phyloP scores from a whole-genome alignment of 2,797 vertebrate genomes.

The Brachyalestes nurse region DNA sequence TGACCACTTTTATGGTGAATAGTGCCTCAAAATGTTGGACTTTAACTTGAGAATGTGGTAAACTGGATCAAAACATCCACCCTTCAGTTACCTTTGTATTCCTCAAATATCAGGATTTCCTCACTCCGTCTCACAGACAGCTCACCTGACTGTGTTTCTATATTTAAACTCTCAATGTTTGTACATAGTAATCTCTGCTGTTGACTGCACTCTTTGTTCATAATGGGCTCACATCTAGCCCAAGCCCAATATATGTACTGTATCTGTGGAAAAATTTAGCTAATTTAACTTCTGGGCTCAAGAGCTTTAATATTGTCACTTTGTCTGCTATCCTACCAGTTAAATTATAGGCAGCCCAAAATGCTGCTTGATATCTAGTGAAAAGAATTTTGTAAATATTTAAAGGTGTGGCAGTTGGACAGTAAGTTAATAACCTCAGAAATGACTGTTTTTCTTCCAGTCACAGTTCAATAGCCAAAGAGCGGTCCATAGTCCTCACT shows the following conservation, averaged over 20 bases:
- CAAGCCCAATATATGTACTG: neutral
- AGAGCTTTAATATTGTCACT: neutral
- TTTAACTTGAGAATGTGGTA: neutral
- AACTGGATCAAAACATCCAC: constrained; percentile 5
- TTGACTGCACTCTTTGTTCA: constrained; percentile 18
- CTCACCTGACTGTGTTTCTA: neutral
- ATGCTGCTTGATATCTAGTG: neutral
- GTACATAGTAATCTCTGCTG: constrained; percentile 15
- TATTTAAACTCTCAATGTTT: neutral
- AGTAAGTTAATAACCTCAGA: neutral
- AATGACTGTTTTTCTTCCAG: neutral
- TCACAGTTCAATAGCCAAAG: neutral
- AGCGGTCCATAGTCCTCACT: too few species aligned
- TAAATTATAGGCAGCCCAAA: neutral
- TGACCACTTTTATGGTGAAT: constrained; percentile 71
- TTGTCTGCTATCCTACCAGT: neutral
- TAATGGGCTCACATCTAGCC: neutral
- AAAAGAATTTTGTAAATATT: neutral
- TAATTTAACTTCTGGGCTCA: neutral
- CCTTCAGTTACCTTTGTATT: neutral
- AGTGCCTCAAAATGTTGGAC: neutral
- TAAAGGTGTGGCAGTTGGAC: neutral
- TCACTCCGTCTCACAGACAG: constrained; percentile 36
- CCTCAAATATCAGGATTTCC: constrained; percentile 15
- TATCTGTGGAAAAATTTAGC: neutral